These are phyloP conservation scores for Oplegnathus fasciatus DNA, from an alignment of 2,113 vertebrate genomes.

Conservation along the genomic window DNA sequence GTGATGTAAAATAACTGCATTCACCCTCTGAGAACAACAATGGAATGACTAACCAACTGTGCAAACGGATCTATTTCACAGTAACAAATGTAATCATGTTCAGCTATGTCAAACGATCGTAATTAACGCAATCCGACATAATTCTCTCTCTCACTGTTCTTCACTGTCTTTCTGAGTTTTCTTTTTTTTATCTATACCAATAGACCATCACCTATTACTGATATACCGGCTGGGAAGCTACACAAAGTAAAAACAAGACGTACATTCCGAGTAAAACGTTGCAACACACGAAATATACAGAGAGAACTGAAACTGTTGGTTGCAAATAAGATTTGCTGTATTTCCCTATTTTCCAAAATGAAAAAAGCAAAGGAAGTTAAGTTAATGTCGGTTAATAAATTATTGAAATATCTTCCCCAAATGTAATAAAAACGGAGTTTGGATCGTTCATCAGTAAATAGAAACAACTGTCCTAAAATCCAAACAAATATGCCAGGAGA, in stretches of 20 bases:
- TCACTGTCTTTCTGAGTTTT: not conserved
- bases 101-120: too few species aligned
- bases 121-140: not conserved
- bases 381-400: not conserved
- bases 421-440: not conserved
- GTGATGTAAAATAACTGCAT: not conserved
- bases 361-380: not conserved
- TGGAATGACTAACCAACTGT: accelerated
- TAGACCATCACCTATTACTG: not conserved
- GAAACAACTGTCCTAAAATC: not conserved
- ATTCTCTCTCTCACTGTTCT: not conserved
- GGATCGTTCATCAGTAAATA: not conserved
- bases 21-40: not conserved
- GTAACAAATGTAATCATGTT: not conserved
- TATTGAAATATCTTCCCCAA: not conserved
- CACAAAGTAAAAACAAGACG: too few species aligned
- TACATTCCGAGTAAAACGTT: not conserved
- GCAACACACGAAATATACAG: not conserved
- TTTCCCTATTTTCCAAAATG: not conserved
- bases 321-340: too few species aligned
- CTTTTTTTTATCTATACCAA: not conserved
- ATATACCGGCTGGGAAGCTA: not conserved
- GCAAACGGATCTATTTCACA: not conserved
- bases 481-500: not conserved
- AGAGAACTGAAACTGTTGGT: not conserved